These are phyloP conservation scores for Pelobates fuscus DNA, from an alignment of 2,113 vertebrate species.

Conservation along the genomic window DNA sequence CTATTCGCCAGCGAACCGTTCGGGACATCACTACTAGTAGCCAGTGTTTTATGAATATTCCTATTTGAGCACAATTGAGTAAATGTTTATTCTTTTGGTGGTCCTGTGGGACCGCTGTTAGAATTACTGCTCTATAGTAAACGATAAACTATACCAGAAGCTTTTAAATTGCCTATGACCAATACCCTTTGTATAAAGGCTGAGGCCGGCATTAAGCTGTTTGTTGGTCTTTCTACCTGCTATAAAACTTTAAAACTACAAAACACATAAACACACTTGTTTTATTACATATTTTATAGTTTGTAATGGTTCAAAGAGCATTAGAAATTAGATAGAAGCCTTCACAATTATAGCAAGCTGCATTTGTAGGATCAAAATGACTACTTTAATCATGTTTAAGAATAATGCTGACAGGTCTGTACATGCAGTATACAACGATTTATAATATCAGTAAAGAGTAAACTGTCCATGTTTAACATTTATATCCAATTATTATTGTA, in stretches of 20 bases:
- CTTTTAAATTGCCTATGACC: background rate
- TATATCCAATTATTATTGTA: background rate
- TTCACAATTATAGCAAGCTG: slow-evolving; percentile 13
- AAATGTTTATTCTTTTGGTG: no score
- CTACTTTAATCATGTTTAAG: slow-evolving; percentile 29
- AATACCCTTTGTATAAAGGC: no score
- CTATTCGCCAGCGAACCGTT: no score
- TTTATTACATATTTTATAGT: slow-evolving; percentile 43
- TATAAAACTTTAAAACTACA: background rate
- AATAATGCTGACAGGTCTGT: slow-evolving; percentile 8
- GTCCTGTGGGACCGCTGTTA: no score
- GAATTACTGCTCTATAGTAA: background rate
- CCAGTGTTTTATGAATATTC: no score
- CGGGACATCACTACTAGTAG: no score
- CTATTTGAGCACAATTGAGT: no score
- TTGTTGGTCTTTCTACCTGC: no score
- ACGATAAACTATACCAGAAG: background rate
- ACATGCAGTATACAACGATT: slow-evolving; percentile 1
- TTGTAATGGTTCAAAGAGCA: slow-evolving; percentile 30
- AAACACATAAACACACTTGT: slow-evolving; percentile 18
- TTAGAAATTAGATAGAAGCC: slow-evolving; percentile 15
- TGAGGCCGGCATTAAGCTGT: no score
- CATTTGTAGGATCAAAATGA: slow-evolving; percentile 7
- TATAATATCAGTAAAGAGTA: slow-evolving; percentile 15
- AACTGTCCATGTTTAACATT: background rate